Conservation (phyloP, 2,888 invertebrate species). For the Eulithis prunata region DNA sequence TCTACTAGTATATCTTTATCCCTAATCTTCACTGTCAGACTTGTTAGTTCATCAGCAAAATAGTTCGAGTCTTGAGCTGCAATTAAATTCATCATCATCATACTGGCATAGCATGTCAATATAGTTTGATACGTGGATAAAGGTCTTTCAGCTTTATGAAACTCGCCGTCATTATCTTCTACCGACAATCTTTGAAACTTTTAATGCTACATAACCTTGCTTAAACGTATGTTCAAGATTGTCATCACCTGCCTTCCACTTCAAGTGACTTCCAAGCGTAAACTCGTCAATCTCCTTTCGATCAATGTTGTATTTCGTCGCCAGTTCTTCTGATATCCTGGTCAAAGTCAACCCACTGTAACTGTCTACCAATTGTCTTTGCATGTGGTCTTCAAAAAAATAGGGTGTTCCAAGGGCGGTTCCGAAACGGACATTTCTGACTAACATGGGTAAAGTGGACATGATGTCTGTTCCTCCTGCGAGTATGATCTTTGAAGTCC, state of each 20-base stretch:
- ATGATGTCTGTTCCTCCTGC: slow-evolving; percentile 97
- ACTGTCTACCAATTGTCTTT: slow-evolving; percentile 85
- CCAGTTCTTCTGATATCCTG: slow-evolving; percentile 94
- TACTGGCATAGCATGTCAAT: no score
- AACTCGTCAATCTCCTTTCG: slow-evolving; percentile 92
- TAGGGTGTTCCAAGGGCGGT: slow-evolving; percentile 90
- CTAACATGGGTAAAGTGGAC: slow-evolving; percentile 94
- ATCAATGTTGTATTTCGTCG: slow-evolving; percentile 88
- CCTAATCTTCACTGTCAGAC: slow-evolving; percentile 90
- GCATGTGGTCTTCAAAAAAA: slow-evolving; percentile 89
- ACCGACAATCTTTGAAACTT: no score
- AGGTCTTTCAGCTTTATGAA: no score
- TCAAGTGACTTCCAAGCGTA: slow-evolving; percentile 90
- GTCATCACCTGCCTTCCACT: slow-evolving; percentile 88
- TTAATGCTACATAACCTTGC: neutral
- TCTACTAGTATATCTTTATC: slow-evolving; percentile 89
- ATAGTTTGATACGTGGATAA: no score
- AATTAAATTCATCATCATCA: slow-evolving; percentile 34
- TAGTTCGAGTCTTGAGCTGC: slow-evolving; percentile 92
- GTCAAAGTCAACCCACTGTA: slow-evolving; percentile 95
- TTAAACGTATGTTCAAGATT: neutral
- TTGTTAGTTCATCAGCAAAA: slow-evolving; percentile 94
- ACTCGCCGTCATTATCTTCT: no score
- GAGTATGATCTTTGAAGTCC: slow-evolving; percentile 91
- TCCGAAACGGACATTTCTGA: slow-evolving; percentile 95